Evolutionary conservation across 2,797 vertebrate species (phyloP).

Genomic region (Avahi laniger): DNA sequence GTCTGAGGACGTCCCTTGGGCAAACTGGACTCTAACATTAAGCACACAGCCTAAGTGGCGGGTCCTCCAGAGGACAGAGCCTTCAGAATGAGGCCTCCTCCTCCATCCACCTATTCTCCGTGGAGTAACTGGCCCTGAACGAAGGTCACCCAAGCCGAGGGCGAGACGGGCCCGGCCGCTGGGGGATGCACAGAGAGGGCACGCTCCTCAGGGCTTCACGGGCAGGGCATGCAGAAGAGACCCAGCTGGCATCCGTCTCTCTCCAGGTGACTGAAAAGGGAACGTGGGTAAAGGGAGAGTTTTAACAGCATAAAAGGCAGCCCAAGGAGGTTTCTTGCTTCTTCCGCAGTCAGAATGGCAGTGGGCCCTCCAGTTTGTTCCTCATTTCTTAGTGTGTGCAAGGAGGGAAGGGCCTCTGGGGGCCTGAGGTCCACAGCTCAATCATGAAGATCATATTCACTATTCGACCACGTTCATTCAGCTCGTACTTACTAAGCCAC

Average conservation of each 20-base stretch:
- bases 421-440: background rate
- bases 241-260: background rate
- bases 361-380: background rate
- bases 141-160: background rate
- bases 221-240: background rate
- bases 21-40: background rate
- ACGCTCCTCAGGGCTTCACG: rapidly evolving
- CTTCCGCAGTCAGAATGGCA: background rate
- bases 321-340: background rate
- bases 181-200: no score
- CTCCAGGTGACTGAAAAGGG: background rate
- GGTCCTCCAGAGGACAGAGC: background rate
- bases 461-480: background rate
- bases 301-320: background rate
- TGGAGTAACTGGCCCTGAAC: background rate
- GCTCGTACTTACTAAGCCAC: background rate
- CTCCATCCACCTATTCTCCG: background rate
- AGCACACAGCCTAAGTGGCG: background rate
- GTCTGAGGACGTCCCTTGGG: background rate
- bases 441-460: background rate
- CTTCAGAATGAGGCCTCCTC: background rate
- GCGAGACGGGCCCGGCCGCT: background rate
- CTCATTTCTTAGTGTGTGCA: background rate
- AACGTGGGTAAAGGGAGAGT: background rate
- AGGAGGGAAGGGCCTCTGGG: background rate